Conservation (phyloP, 1,140 invertebrate species). For the Homarus americanus region DNA sequence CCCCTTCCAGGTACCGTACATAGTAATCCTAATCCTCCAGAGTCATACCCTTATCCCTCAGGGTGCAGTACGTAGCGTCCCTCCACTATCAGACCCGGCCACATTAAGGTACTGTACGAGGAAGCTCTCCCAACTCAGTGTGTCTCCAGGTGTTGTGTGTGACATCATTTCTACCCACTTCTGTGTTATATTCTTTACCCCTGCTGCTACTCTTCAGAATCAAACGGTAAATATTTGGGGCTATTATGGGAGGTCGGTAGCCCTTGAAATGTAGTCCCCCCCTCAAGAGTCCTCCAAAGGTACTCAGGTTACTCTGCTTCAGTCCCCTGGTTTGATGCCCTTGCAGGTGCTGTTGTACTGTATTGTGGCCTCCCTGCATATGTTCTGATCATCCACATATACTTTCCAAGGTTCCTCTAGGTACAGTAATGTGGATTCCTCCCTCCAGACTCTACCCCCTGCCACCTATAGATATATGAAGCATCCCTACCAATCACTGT, state of each 20-base stretch:
- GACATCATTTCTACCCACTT: too few species aligned
- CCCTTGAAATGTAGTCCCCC: too few species aligned
- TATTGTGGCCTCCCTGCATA: background rate
- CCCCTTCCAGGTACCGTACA: constrained; percentile 44
- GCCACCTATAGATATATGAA: background rate
- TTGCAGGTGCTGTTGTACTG: too few species aligned
- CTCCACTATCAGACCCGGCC: background rate
- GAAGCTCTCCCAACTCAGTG: background rate
- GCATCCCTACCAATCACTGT: background rate
- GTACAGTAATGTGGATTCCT: background rate
- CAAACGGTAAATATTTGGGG: too few species aligned
- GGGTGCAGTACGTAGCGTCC: background rate
- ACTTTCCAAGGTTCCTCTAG: background rate
- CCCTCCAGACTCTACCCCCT: background rate
- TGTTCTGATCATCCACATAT: background rate
- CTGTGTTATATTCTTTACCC: too few species aligned
- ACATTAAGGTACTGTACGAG: background rate
- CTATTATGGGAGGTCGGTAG: too few species aligned
- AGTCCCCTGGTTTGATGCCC: too few species aligned
- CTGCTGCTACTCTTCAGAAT: too few species aligned
- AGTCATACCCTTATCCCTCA: background rate
- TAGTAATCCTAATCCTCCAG: background rate
- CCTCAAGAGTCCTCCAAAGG: too few species aligned
- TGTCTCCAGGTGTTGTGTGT: background rate
- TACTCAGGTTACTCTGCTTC: too few species aligned